Base-by-base conservation (phyloP, 2,113 vertebrate species). In the Shinisaurus crocodilurus region DNA sequence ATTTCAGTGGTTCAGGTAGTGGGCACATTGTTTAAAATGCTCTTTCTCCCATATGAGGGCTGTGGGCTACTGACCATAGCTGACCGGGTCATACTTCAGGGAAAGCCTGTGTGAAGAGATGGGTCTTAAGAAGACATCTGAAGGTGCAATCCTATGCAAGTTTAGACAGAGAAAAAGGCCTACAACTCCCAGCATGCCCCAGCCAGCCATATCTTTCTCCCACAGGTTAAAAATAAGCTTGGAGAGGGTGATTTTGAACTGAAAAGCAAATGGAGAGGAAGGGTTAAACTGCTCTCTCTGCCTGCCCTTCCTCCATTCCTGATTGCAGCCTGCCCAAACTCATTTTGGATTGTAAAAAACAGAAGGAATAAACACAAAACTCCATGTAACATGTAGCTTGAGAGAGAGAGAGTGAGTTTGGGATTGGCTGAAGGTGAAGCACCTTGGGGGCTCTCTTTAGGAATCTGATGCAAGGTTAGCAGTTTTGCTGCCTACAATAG, bases 221-320 rank as follows among this genome's bases (percentile, higher is more conserved):
- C 32, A 45, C 67, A 45, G 7, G 20, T 79, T 23, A 79, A 45
- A 77, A 43, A 12, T 3, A 23, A 45, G 7, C 29, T 60, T 57
- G 34, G 0, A 9, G 45, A 69, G 81, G 57, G 89, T 37, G 69
- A 90, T 92, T 93, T 83, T 90, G 88, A 93, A 80, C 63, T 16
- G n/a, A 27, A 50, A 80, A 48, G 27, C 60, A 63, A 23, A 63
- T 20, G 60, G 15, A 57, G 34, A 82, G 90, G 74, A 80, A 15
- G 37, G 63, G 9, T 23, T 82, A 37, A 37, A 43, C 27, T 3
- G 6, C 20, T 82, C 34, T 60, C 34, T 37, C 48, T n/a, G 32
- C 6, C 6, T 50, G 29, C 29, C 32, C 6, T n/a, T 8, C 32
- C 32, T 54, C 48, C 27, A 48, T 12, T 80, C 48, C 10, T 29